Evolutionary conservation across 2,888 invertebrate genomes (phyloP).

Genomic region (Drosophila infuscata): DNA sequence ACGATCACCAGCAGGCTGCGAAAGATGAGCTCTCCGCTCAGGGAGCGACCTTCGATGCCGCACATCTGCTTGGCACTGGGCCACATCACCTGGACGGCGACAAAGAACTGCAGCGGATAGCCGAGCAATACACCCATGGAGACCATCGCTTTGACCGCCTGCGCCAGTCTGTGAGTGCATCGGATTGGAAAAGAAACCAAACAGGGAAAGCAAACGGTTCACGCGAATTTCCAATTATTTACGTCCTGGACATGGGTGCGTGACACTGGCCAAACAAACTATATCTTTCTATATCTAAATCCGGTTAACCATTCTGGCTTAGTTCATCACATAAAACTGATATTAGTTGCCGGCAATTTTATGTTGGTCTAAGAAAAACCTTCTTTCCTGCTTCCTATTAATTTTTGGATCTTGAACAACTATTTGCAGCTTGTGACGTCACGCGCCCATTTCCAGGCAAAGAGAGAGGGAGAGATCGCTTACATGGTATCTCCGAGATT

Average conservation of each 20-base stretch:
- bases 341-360: no score
- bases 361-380: neutral
- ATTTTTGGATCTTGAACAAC: neutral
- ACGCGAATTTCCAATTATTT: neutral
- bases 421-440: neutral
- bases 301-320: neutral
- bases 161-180: constrained; percentile 88
- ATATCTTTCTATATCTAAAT: neutral
- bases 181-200: neutral
- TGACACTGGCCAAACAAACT: neutral
- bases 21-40: constrained; percentile 89
- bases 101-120: constrained; percentile 97
- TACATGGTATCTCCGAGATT: constrained; percentile 88
- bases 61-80: constrained; percentile 87
- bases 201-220: neutral
- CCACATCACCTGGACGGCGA: constrained; percentile 96
- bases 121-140: constrained; percentile 94
- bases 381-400: neutral
- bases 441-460: neutral
- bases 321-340: no score
- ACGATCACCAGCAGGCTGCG: constrained; percentile 90
- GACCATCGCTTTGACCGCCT: constrained; percentile 93
- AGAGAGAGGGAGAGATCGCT: constrained; percentile 36
- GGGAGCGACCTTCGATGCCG: constrained; percentile 86
- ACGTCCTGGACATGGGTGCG: constrained; percentile 11